phyloP scores from a whole-genome alignment of 2,888 invertebrate genomes.

The Torymus auratus region DNA sequence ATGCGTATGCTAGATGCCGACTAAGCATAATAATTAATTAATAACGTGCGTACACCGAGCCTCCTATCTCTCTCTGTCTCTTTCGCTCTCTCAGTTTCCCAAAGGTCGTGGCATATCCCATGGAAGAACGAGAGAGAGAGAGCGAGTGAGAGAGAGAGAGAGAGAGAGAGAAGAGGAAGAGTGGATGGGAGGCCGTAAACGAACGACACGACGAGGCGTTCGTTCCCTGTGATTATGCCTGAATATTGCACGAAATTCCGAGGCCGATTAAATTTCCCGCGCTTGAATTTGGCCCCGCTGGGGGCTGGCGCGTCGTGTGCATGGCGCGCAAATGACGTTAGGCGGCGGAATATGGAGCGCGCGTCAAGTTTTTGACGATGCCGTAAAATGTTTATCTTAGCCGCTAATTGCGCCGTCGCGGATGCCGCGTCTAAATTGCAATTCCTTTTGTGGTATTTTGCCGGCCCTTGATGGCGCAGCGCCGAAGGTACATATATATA shows the following conservation, averaged over 20 bases:
- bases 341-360: neutral
- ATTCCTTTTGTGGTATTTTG: slow-evolving; percentile 40
- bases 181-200: slow-evolving; percentile 19
- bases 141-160: neutral
- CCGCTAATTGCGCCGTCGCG: slow-evolving; percentile 51
- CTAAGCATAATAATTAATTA: slow-evolving; percentile 64
- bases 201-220: slow-evolving; percentile 38
- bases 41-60: slow-evolving; percentile 24
- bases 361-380: slow-evolving; percentile 53
- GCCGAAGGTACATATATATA: no score
- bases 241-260: slow-evolving; percentile 58
- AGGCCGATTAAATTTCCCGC: slow-evolving; percentile 54
- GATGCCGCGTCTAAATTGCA: slow-evolving; percentile 45
- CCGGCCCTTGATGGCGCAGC: neutral
- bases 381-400: slow-evolving; percentile 50
- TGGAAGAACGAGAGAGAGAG: neutral
- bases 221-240: slow-evolving; percentile 44
- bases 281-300: slow-evolving; percentile 38
- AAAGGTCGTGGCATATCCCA: slow-evolving; percentile 29
- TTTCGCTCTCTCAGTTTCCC: neutral
- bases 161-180: neutral
- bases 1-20: slow-evolving; percentile 42
- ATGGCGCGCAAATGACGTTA: slow-evolving; percentile 39
- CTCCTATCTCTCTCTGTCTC: neutral
- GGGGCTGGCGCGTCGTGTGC: neutral